phyloP scores from a whole-genome alignment of 2,113 vertebrate genomes.

The Hypanus sabinus region DNA sequence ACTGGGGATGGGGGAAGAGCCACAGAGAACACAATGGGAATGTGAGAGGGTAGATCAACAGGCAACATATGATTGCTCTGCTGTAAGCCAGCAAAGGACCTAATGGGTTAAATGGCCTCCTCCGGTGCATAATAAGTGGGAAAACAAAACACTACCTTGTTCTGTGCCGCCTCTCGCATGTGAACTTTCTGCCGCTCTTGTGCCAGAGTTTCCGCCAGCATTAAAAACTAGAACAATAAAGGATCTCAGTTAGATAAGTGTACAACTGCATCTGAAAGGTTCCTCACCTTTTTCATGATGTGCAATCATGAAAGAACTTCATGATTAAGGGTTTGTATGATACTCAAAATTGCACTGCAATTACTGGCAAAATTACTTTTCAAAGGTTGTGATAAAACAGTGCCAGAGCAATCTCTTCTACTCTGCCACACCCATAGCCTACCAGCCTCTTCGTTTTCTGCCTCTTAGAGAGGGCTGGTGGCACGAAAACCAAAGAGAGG shows the following conservation, averaged over 20 bases:
- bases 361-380: neutral
- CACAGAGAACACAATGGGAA: too few relatives aligned
- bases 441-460: neutral
- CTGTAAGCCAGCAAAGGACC: too few relatives aligned
- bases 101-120: too few relatives aligned
- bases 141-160: conserved; percentile 60
- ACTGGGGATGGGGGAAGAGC: too few relatives aligned
- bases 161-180: conserved; percentile 74
- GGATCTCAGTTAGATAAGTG: neutral
- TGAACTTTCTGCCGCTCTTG: conserved; percentile 74
- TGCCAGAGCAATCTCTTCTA: neutral
- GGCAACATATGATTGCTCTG: too few relatives aligned
- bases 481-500: neutral
- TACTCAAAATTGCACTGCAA: neutral
- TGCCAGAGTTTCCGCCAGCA: conserved; percentile 79
- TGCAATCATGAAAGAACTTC: neutral
- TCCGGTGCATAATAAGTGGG: too few relatives aligned
- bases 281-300: neutral
- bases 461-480: neutral
- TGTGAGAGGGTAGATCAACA: too few relatives aligned
- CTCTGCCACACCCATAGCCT: neutral
- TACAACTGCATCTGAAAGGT: neutral
- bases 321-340: neutral
- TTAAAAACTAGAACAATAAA: conserved; percentile 69
- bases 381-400: neutral